Conservation (phyloP, 2,113 vertebrate species). For the Copsychus sechellarum region DNA sequence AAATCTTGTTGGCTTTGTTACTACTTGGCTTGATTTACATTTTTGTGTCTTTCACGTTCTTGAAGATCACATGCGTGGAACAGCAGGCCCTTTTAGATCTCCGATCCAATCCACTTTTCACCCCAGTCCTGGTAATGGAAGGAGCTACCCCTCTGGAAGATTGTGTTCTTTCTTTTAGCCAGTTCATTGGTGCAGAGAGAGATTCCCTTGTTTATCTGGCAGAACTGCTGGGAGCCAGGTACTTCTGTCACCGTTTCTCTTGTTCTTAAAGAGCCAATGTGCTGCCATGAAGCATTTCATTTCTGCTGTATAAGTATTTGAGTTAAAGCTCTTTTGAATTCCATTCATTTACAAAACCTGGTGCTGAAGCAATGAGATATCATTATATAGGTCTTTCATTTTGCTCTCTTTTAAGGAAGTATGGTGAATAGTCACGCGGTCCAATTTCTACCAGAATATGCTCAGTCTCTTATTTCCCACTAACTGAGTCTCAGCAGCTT, state of each 20-base stretch:
- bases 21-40: background rate
- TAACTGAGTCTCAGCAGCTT: background rate
- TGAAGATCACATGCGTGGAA: slow-evolving; percentile 88
- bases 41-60: slow-evolving; percentile 11
- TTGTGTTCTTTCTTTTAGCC: slow-evolving; percentile 94
- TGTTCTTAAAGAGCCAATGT: background rate
- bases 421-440: background rate
- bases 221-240: slow-evolving; percentile 90
- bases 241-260: background rate
- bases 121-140: slow-evolving; percentile 84
- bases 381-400: background rate
- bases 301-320: background rate
- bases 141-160: slow-evolving; percentile 80
- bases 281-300: background rate
- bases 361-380: background rate
- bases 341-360: background rate
- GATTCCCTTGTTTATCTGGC: slow-evolving; percentile 89
- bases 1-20: background rate
- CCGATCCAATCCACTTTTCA: slow-evolving; percentile 87
- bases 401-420: background rate
- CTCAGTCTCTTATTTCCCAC: background rate
- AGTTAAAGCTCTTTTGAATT: background rate
- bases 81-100: slow-evolving; percentile 82
- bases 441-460: background rate
- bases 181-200: slow-evolving; percentile 90